These are phyloP conservation scores for Sinocyclocheilus anshuiensis DNA, from an alignment of 2,113 vertebrate genomes.

Conservation along the genomic window DNA sequence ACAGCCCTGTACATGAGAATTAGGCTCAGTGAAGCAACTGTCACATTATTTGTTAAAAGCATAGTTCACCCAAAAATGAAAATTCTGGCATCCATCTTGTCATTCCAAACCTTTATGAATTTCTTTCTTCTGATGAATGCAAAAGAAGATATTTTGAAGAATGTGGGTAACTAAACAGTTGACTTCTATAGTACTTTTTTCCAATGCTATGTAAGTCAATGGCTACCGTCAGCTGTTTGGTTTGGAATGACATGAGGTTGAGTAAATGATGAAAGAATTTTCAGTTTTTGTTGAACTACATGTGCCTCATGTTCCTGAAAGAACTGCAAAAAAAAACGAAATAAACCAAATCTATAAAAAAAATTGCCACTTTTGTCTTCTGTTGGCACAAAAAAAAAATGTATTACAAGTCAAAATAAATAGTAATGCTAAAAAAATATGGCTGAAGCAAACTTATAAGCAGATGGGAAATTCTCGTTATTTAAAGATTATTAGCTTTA, in stretches of 20 bases:
- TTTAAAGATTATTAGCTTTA: constrained; percentile 77
- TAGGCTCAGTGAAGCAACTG: neutral
- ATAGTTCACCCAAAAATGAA: neutral
- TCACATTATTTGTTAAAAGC: neutral
- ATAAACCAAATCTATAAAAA: neutral
- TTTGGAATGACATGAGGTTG: neutral
- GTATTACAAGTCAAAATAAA: neutral
- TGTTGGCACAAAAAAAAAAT: neutral
- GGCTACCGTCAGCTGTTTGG: neutral
- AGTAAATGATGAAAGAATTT: no score
- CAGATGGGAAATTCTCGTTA: constrained; percentile 73
- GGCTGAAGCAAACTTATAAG: constrained; percentile 17
- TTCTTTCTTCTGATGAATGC: neutral
- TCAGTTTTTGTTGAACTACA: neutral
- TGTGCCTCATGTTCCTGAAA: neutral
- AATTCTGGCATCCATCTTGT: neutral
- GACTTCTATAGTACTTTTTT: neutral
- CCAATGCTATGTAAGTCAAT: neutral
- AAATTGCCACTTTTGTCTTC: neutral
- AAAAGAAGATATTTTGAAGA: neutral
- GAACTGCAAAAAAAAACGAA: neutral
- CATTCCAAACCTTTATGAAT: neutral
- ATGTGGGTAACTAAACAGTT: neutral
- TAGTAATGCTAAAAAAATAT: neutral
- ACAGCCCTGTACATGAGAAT: neutral